Evolutionary conservation across 1,140 invertebrate species (phyloP), one percentile per base, ranked within the genome.

Genomic region (Neuroterus valhalla): DNA sequence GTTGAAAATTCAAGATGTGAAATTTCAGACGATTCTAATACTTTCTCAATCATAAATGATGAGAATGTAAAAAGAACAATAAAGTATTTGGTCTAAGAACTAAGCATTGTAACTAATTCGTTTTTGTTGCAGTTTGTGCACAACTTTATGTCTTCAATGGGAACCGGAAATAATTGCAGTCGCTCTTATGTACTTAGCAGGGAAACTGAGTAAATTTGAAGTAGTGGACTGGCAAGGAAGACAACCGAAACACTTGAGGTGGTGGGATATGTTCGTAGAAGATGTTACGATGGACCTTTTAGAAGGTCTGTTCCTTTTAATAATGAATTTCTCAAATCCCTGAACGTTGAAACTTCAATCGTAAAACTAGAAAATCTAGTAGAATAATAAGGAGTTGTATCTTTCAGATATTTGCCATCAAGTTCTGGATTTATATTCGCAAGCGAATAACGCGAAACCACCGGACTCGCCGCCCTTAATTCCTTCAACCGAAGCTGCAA

Each of bases 161-260:
- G 98, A 99, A 88, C 98, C 98, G 12, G 98, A 99, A 91, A 97
- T 99, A 55, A 98, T 99, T 78, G 97, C 98, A 1, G 97, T 99
- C n/a, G 97, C 98, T 0, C 90, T 99, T 1, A 98, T 99, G 93
- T 98, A 99, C 89, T 91, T 99, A 52, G 97, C 98, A 1, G 96
- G 96, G n/a, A 98, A 98, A 88, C 90, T 99, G 26, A 97, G 96
- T 84, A 98, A 98, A 88, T 98, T 98, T 91, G 96, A 98, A 86
- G 95, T 99, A 0, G 92, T 94, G 12, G 98, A 99, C 89, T 99
- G 98, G 98, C 92, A 93, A 70, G 97, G 96, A 3, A 92, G 97
- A 44, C 92, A 91, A 23, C 89, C 94, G 0, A 95, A 95, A 81
- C 97, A 98, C 87, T 92, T 94, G 38, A 93, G 96, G 46, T 99